Percentiles rank a stretch among this genome's conserved stretches.
phyloP scores from a whole-genome alignment of 92 coral and sea anemone genomes.

The Paragorgia papillata region DNA sequence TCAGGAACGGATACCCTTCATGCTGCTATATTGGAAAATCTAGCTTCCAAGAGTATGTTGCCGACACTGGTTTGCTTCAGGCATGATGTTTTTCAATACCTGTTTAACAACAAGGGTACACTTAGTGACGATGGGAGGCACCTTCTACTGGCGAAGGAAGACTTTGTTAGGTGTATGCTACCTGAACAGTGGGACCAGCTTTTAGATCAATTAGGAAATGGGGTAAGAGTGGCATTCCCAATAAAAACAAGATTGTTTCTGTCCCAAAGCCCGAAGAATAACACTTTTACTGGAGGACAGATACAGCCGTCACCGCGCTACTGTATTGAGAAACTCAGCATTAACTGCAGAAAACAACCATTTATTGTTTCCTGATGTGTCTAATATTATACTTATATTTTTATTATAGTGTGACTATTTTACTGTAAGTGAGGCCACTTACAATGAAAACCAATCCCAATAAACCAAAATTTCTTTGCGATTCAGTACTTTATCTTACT shows the following conservation, averaged over 20 bases:
- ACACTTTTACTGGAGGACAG: not conserved
- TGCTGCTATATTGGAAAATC: constrained; percentile 16
- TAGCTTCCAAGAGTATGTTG: not conserved
- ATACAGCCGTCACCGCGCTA: constrained; percentile 11
- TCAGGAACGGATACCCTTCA: constrained; percentile 21
- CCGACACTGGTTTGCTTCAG: not conserved
- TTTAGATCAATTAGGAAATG: constrained; percentile 3
- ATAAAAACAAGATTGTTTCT: constrained; percentile 3
- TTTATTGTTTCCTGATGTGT: too few relatives aligned
- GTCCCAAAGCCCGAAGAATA: constrained; percentile 6
- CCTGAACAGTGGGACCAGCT: constrained; percentile 14
- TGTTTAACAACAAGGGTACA: constrained; percentile 14
- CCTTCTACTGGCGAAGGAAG: constrained; percentile 15
- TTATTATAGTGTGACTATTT: not conserved
- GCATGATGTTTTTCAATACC: constrained; percentile 27
- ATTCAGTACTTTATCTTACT: too few relatives aligned
- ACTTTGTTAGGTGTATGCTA: constrained; percentile 9
- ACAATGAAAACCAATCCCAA: too few relatives aligned
- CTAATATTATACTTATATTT: not conserved
- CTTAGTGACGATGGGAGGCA: not conserved
- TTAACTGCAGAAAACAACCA: constrained; percentile 9
- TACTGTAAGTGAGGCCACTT: too few relatives aligned
- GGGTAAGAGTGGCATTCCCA: constrained; percentile 14
- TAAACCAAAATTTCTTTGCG: too few relatives aligned
- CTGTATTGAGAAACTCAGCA: constrained; percentile 22